Evolutionary conservation across 2,113 vertebrate genomes (phyloP), one percentile per base, ranked within the genome.

Genomic region (Oophaga pumilio): DNA sequence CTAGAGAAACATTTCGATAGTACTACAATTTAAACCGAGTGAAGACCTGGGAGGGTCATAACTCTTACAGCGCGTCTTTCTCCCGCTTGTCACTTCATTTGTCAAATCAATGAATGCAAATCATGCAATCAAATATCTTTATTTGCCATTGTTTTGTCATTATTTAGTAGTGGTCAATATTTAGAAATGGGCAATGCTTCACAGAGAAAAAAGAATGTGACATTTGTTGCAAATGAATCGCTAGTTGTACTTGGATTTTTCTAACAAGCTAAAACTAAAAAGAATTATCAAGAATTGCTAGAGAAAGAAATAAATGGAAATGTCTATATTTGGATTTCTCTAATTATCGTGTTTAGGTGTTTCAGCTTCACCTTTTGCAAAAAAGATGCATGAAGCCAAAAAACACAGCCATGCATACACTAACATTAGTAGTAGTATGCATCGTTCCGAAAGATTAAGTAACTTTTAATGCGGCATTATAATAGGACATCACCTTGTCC

Each of bases 11-110:
- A 76, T 74, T 33, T 71, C 24, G 52, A 76, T 43, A 77, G 71
- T 77, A 85, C 57, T 85, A 49, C 73, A 77, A 85, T 85, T 85
- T 85, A 85, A 77, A 77, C 71, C 57, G 26, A 64, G 84, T 15
- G 73, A 77, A 62, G 73, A 85, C 76, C 52, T 85, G 57, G 62
- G 84, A 22, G 60, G 26, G 60, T 60, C 84, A 64, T 76, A 76
- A 85, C 28, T 85, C 84, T 85, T 76, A 24, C 28, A 57, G 20
- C 18, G 20, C 69, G 62, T 77, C 43, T n/a, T 8, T 62, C 84
- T 77, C 57, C 43, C 20, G 33, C 57, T 8, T 85, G 84, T 77
- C 84, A 85, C 84, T 52, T 77, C 28, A 85, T 77, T 85, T 77
- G 15, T 77, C 57, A 85, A 60, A 62, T 43, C 84, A 64, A 20